Percentiles rank a stretch among this genome's conserved stretches.
These are phyloP conservation scores for Gadus macrocephalus DNA, from an alignment of 2,113 vertebrate genomes.

Conservation along the genomic window DNA sequence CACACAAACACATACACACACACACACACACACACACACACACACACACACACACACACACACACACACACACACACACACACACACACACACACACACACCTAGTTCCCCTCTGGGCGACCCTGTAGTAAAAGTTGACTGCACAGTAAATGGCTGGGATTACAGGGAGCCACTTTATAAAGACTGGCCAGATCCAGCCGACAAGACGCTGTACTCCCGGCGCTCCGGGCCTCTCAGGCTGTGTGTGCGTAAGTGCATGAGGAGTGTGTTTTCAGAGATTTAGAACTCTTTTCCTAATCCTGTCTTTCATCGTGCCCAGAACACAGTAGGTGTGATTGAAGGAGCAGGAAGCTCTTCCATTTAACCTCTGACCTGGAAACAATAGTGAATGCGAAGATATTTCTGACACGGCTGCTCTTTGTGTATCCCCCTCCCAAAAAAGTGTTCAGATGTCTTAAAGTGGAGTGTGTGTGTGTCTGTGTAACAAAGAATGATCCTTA, in stretches of 20 bases:
- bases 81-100: conserved; percentile 26
- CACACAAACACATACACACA: conserved; percentile 16
- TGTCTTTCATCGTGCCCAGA: conserved; percentile 61
- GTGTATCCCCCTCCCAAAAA: not conserved
- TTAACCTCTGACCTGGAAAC: conserved; percentile 57
- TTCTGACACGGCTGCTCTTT: conserved; percentile 5
- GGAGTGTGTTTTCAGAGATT: conserved; percentile 23
- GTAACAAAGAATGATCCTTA: conserved; percentile 17
- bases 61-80: conserved; percentile 15
- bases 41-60: conserved; percentile 13
- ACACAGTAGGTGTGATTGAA: conserved; percentile 57
- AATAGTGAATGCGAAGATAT: conserved; percentile 29
- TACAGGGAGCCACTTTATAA: conserved; percentile 50
- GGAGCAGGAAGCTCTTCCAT: conserved; percentile 48
- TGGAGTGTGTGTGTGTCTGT: not conserved
- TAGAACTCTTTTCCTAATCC: conserved; percentile 47
- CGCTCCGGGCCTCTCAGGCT: conserved; percentile 53
- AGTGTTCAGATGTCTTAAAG: not conserved
- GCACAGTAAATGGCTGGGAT: conserved; percentile 55
- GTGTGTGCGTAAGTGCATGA: conserved; percentile 3
- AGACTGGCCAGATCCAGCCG: conserved; percentile 48
- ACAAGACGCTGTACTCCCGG: conserved; percentile 42
- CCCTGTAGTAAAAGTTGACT: conserved; percentile 50
- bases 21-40: conserved; percentile 20
- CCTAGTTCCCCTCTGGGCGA: conserved; percentile 33